Percentiles rank a stretch among this genome's conserved stretches.
phyloP scores from a whole-genome alignment of 2,113 vertebrate genomes.

The Mesitornis unicolor region DNA sequence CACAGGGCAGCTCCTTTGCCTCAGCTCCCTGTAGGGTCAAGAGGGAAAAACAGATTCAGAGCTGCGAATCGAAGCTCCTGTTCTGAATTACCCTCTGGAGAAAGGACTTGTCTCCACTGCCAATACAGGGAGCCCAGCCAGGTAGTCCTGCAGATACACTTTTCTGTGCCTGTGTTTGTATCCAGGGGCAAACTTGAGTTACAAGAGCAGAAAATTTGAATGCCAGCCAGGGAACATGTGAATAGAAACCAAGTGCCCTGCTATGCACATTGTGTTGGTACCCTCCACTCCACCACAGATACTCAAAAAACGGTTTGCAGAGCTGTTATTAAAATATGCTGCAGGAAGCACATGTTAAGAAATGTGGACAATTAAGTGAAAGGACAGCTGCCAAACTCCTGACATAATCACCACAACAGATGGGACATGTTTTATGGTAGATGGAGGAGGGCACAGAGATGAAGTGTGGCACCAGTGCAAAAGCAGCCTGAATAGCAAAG shows the following conservation, averaged over 20 bases:
- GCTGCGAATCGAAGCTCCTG: not conserved
- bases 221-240: not conserved
- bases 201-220: not conserved
- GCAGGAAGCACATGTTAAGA: not conserved
- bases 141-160: not conserved
- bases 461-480: not conserved
- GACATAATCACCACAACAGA: constrained; percentile 75
- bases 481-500: not conserved
- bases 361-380: constrained; percentile 41
- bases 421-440: constrained; percentile 13
- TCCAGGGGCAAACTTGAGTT: not conserved
- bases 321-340: not conserved
- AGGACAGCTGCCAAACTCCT: constrained; percentile 60
- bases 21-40: not conserved
- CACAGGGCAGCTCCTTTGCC: not conserved
- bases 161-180: not conserved
- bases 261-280: not conserved
- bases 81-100: not conserved
- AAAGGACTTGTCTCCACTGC: not conserved
- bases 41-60: not conserved
- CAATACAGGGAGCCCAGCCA: not conserved
- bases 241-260: accelerated
- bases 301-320: not conserved
- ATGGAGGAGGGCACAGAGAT: not conserved
- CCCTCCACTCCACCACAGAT: not conserved